phyloP scores from a whole-genome alignment of 2,888 invertebrate species.

The Spodoptera littoralis region DNA sequence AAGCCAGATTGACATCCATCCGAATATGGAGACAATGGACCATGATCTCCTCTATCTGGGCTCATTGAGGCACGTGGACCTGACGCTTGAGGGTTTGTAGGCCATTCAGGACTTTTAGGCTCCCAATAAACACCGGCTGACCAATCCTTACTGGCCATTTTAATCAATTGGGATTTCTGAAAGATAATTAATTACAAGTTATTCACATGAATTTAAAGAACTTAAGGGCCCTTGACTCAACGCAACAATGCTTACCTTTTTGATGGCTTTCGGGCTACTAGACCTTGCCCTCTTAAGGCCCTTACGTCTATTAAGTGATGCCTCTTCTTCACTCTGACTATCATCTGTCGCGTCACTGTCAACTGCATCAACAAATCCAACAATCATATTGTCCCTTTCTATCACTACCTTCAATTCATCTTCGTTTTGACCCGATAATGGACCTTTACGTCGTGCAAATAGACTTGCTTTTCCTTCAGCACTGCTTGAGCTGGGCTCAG shows the following conservation, averaged over 20 bases:
- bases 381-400: constrained; percentile 85
- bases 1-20: constrained; percentile 80
- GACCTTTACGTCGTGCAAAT: constrained; percentile 72
- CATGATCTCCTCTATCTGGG: constrained; percentile 72
- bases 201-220: background rate
- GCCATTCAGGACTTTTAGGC: constrained; percentile 81
- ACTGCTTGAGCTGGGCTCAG: constrained; percentile 35
- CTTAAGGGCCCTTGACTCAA: background rate
- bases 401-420: constrained; percentile 83
- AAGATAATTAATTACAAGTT: constrained; percentile 8
- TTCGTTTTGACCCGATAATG: constrained; percentile 66
- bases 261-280: constrained; percentile 69
- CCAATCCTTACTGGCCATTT: constrained; percentile 83
- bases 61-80: constrained; percentile 70
- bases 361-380: constrained; percentile 80
- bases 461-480: constrained; percentile 62
- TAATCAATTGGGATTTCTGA: constrained; percentile 75
- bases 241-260: constrained; percentile 67
- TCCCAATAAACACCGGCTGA: constrained; percentile 84
- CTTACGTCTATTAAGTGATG: constrained; percentile 62
- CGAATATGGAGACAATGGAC: constrained; percentile 76
- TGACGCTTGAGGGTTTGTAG: constrained; percentile 64
- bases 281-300: constrained; percentile 74
- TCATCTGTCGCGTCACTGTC: constrained; percentile 81
- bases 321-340: constrained; percentile 76